These are phyloP conservation scores for Marcusenius ussheri DNA, from an alignment of 2,113 vertebrate species.

Conservation along the genomic window DNA sequence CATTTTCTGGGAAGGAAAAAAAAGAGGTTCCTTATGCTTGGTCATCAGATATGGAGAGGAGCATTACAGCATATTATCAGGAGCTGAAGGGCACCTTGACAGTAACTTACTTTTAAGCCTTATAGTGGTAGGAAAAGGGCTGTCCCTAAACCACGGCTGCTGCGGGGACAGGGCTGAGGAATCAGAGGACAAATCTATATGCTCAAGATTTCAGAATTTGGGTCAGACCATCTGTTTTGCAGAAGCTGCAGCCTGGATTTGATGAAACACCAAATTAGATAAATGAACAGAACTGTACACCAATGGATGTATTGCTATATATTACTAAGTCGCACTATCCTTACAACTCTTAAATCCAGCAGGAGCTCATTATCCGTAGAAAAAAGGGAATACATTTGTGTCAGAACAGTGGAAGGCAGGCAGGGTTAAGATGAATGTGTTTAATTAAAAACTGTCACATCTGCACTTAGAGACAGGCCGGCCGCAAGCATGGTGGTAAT, in stretches of 20 bases:
- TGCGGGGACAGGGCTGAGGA: neutral
- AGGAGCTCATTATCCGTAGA: constrained; percentile 53
- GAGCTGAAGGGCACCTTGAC: neutral
- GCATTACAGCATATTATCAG: neutral
- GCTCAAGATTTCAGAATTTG: neutral
- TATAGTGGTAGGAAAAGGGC: neutral
- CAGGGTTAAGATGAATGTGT: constrained; percentile 62
- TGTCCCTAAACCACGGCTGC: neutral
- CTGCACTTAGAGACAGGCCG: constrained; percentile 56
- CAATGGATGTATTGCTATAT: neutral
- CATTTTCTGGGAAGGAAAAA: neutral
- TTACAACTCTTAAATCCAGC: neutral
- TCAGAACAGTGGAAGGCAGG: constrained; percentile 46
- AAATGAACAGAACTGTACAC: neutral
- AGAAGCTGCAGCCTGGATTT: neutral
- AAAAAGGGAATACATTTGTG: constrained; percentile 64
- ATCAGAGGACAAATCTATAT: neutral
- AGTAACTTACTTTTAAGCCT: neutral
- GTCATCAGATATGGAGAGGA: neutral
- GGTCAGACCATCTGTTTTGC: neutral
- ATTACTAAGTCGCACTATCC: neutral
- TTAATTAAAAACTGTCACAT: constrained; percentile 72
- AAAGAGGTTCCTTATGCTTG: neutral
- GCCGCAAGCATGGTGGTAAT: constrained; percentile 51
- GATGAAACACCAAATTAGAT: neutral